Conservation (phyloP, 2,113 vertebrate species). For the Haplotaxodon microlepis region DNA sequence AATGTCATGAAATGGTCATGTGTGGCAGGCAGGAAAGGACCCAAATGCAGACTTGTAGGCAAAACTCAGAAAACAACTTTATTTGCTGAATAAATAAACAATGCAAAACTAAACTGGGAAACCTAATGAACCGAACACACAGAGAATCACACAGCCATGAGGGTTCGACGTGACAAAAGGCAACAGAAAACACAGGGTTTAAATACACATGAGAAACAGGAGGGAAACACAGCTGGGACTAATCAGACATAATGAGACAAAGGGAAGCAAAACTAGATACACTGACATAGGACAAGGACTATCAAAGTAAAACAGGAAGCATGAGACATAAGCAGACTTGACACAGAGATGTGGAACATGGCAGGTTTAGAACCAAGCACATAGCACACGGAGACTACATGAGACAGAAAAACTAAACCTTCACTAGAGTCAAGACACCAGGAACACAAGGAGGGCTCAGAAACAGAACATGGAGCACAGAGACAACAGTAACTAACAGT, state of each 20-base stretch:
- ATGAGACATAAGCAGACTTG: background rate
- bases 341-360: background rate
- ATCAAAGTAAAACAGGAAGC: background rate
- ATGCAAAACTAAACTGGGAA: background rate
- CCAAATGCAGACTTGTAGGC: background rate
- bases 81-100: background rate
- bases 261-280: fast-evolving
- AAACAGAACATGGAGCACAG: fast-evolving
- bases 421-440: background rate
- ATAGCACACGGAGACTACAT: background rate
- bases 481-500: background rate
- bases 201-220: background rate
- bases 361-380: fast-evolving
- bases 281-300: background rate
- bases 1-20: fast-evolving
- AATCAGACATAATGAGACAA: background rate
- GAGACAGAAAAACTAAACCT: background rate
- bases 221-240: background rate
- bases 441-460: background rate
- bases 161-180: fast-evolving
- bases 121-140: fast-evolving
- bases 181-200: background rate
- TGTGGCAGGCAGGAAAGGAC: background rate
- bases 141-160: background rate
- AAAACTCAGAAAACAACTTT: background rate